A percentile compares a stretch with the other conserved stretches of the same genome.
phyloP scores from a whole-genome alignment of 2,797 vertebrate genomes.

The Pangasius macronema region DNA sequence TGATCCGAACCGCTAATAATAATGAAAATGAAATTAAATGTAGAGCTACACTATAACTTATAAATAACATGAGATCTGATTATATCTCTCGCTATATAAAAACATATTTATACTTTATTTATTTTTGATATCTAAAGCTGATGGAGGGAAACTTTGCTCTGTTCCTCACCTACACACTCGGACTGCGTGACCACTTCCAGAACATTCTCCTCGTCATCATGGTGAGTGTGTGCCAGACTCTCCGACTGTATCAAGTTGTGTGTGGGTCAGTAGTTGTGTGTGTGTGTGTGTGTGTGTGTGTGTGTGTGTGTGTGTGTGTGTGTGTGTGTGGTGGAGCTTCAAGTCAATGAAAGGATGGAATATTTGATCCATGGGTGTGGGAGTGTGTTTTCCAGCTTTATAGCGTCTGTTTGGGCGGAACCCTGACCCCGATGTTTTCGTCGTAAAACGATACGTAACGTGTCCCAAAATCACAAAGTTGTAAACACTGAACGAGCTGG shows the following conservation, averaged over 20 bases:
- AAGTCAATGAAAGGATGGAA: not conserved
- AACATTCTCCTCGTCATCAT: slow-evolving; percentile 94
- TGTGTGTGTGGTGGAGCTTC: not conserved
- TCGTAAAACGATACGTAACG: too few relatives aligned
- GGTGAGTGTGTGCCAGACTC: slow-evolving; percentile 74
- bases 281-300: not conserved
- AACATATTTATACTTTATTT: not conserved
- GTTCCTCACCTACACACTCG: slow-evolving; percentile 88
- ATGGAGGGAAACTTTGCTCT: slow-evolving; percentile 96
- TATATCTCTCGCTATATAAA: not conserved
- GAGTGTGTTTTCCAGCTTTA: not conserved
- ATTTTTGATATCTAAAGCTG: slow-evolving; percentile 74
- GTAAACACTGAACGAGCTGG: too few relatives aligned
- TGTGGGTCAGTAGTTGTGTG: not conserved
- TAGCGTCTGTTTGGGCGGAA: too few relatives aligned
- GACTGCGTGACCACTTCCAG: slow-evolving; percentile 88
- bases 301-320: not conserved
- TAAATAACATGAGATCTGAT: not conserved
- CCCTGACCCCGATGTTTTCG: too few relatives aligned
- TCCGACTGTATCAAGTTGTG: not conserved
- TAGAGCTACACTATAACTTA: not conserved
- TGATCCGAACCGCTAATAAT: not conserved
- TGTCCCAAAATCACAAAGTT: too few relatives aligned
- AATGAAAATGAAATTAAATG: not conserved
- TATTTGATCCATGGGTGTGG: not conserved